phyloP scores from a whole-genome alignment of 2,888 invertebrate genomes.

The Lutraria lutraria region DNA sequence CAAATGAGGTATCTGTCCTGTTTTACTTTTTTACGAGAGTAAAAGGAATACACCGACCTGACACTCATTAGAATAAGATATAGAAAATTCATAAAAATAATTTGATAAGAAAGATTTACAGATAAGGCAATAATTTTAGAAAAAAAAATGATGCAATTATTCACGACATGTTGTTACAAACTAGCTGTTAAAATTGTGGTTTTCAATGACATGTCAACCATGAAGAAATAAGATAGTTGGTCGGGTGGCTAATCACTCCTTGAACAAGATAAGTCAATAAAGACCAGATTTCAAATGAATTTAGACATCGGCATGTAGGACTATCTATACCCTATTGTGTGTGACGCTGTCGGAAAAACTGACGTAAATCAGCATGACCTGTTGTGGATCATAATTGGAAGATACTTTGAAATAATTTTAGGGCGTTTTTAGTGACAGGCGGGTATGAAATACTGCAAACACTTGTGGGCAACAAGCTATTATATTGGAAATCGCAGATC shows the following conservation, averaged over 20 bases:
- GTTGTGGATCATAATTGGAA: slow-evolving; percentile 4
- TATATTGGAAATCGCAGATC: no score
- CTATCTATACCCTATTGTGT: not conserved
- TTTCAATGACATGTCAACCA: not conserved
- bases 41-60: not conserved
- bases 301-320: not conserved
- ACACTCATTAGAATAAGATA: not conserved
- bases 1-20: not conserved
- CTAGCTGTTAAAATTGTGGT: not conserved
- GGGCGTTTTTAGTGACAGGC: not conserved
- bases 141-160: slow-evolving; percentile 24
- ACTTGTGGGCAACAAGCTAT: no score
- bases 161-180: not conserved
- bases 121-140: slow-evolving; percentile 11
- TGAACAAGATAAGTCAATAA: not conserved
- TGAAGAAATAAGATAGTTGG: not conserved
- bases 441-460: no score
- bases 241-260: not conserved
- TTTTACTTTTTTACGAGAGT: not conserved
- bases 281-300: slow-evolving; percentile 19
- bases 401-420: not conserved
- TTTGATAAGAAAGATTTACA: slow-evolving; percentile 7
- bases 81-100: not conserved
- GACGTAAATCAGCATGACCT: not conserved
- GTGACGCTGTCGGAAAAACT: not conserved